Evolutionary conservation across 2,797 vertebrate genomes (phyloP).

Genomic region (Dryobates pubescens): DNA sequence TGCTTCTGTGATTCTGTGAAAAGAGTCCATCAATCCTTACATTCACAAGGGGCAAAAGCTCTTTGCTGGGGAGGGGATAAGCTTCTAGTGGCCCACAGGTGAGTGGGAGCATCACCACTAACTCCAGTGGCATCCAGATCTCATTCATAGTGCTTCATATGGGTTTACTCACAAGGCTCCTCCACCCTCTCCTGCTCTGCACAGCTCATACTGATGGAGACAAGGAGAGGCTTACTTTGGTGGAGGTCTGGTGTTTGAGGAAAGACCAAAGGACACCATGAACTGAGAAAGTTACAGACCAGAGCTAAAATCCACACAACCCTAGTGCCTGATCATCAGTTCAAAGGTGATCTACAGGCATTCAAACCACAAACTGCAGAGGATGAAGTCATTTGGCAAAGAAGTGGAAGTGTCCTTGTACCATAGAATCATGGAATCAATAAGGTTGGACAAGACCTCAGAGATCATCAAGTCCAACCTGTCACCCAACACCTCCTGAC

Average conservation of each 20-base stretch:
- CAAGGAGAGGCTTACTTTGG: background rate
- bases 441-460: too few species aligned
- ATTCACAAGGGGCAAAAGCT: background rate
- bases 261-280: background rate
- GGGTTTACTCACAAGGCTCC: background rate
- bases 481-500: too few species aligned
- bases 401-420: background rate
- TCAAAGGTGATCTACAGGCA: background rate
- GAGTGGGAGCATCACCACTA: background rate
- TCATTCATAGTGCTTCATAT: background rate
- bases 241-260: background rate
- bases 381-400: background rate
- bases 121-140: background rate
- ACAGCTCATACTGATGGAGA: background rate
- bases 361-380: background rate
- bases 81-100: background rate
- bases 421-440: too few species aligned
- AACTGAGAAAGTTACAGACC: background rate
- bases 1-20: too few species aligned
- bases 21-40: background rate
- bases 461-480: too few species aligned
- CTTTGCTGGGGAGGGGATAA: background rate
- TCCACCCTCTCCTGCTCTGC: background rate
- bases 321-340: background rate
- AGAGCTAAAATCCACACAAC: background rate